Evolutionary conservation across 1,140 invertebrate species (phyloP), one percentile per base, ranked within the genome.

Genomic region (Hesperophylax magnus): DNA sequence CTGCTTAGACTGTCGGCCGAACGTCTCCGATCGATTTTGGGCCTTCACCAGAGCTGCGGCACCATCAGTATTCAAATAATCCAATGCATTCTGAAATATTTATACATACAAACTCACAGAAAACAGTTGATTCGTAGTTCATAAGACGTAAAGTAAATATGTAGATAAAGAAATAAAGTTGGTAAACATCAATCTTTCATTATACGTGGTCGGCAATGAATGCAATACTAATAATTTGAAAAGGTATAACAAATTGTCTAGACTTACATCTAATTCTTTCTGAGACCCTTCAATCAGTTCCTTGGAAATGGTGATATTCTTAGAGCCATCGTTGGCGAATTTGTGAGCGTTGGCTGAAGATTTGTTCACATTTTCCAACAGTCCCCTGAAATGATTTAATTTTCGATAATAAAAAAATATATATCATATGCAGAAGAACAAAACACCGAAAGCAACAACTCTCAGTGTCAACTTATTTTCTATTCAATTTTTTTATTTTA

Each of bases 1-100:
- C 84, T 96, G 94, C 24, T 95, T 92, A 18, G 96, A 98, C 86
- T 98, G 96, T 83, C 97, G 94, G 7, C 97, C 97, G 87, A 97
- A 96, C 87, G 96, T 93, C 60, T 94, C 92, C 0, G 97, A 96
- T 56, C 96, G 93, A 84, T 95, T 93, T 85, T 93, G 92, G 0
- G 97, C 97, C 84, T 95, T 94, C 1, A 92, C 88, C 58, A 98
- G 88, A 0, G 97, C 96, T 24, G 91, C 91, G 22, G 91, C 91
- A 4, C 97, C 97, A 86, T 98, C 96, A 0, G 93, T 94, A 74
- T 95, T 94, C 22, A 98, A 90, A 83, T 95, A 94, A 81, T 95
- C 92, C 76, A 94, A 87, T 2, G 95, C 94, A 76, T 93, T 92
- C 91, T 95, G 85, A 22, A 86, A 85, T 58, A 20, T 56, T 56